Percentiles rank a stretch among this genome's conserved stretches.
These are phyloP conservation scores for Pavo muticus DNA, from an alignment of 2,113 vertebrate genomes.

Conservation along the genomic window DNA sequence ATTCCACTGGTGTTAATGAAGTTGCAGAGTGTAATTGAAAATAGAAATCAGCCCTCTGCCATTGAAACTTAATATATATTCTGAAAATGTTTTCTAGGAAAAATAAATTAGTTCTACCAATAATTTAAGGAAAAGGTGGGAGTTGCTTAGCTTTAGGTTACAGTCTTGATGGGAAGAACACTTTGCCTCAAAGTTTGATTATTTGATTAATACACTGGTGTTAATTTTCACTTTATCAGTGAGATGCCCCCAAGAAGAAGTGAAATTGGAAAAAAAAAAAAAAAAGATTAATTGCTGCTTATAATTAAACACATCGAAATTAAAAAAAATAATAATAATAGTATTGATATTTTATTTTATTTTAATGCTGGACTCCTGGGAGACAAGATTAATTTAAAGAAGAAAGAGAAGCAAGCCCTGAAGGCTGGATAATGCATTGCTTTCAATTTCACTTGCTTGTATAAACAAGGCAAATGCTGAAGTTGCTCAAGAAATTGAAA, in stretches of 20 bases:
- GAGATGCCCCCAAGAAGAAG: conserved; percentile 51
- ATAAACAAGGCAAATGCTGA: conserved; percentile 39
- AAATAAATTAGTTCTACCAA: conserved; percentile 13
- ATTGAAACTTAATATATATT: conserved; percentile 20
- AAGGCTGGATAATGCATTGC: conserved; percentile 66
- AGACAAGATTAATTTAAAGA: conserved; percentile 68
- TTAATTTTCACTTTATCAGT: conserved; percentile 44
- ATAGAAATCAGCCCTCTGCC: neutral
- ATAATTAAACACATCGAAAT: conserved; percentile 41
- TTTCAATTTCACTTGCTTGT: conserved; percentile 56
- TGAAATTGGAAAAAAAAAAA: conserved; percentile 50
- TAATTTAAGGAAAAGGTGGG: conserved; percentile 17
- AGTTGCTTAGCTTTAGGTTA: conserved; percentile 50
- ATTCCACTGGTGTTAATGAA: conserved; percentile 45
- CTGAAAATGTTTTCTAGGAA: conserved; percentile 36
- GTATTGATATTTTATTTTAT: conserved; percentile 62
- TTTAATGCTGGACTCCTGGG: conserved; percentile 45
- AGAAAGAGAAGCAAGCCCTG: conserved; percentile 25
- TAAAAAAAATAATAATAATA: conserved; percentile 19
- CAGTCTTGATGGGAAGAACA: conserved; percentile 9
- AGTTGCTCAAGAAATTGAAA: conserved; percentile 37
- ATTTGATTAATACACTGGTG: conserved; percentile 30
- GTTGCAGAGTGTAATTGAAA: conserved; percentile 44
- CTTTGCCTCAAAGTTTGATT: conserved; percentile 12
- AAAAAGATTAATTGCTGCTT: conserved; percentile 61